Evolutionary conservation across 2,888 invertebrate genomes (phyloP).

Genomic region (Dolomedes plantarius): DNA sequence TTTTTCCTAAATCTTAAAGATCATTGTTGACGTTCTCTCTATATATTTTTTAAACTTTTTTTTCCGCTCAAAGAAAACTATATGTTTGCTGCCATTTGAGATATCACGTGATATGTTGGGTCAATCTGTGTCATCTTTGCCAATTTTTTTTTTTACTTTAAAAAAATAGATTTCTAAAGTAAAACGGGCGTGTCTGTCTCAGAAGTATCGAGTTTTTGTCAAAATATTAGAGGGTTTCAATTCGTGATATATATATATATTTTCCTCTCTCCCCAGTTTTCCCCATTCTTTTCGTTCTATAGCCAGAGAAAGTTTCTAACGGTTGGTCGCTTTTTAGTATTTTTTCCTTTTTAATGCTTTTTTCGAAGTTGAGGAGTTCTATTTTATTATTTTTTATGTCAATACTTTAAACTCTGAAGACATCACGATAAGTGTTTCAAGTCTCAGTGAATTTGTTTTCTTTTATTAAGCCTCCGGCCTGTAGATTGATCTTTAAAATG

Average conservation of each 20-base stretch:
- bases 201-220: slow-evolving; percentile 58
- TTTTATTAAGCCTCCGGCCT: too few species aligned
- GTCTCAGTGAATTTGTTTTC: too few species aligned
- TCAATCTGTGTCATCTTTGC: slow-evolving; percentile 12
- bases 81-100: slow-evolving; percentile 62
- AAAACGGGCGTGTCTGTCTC: not conserved
- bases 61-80: slow-evolving; percentile 27
- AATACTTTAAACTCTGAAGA: slow-evolving; percentile 9
- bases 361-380: slow-evolving; percentile 20
- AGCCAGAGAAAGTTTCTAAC: slow-evolving; percentile 60
- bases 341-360: slow-evolving; percentile 22
- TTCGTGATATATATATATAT: too few species aligned
- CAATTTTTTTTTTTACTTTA: not conserved
- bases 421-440: too few species aligned
- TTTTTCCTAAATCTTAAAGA: slow-evolving; percentile 26
- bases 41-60: slow-evolving; percentile 25
- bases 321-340: slow-evolving; percentile 46
- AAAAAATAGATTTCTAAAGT: not conserved
- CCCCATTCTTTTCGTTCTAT: slow-evolving; percentile 43
- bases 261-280: not conserved
- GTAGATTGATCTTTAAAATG: too few species aligned
- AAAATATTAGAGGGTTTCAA: slow-evolving; percentile 57
- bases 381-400: slow-evolving; percentile 8
- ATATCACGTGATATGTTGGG: slow-evolving; percentile 18
- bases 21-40: slow-evolving; percentile 14